Base-by-base conservation (phyloP, 2,113 vertebrate genomes). In the Brachionichthys hirsutus region DNA sequence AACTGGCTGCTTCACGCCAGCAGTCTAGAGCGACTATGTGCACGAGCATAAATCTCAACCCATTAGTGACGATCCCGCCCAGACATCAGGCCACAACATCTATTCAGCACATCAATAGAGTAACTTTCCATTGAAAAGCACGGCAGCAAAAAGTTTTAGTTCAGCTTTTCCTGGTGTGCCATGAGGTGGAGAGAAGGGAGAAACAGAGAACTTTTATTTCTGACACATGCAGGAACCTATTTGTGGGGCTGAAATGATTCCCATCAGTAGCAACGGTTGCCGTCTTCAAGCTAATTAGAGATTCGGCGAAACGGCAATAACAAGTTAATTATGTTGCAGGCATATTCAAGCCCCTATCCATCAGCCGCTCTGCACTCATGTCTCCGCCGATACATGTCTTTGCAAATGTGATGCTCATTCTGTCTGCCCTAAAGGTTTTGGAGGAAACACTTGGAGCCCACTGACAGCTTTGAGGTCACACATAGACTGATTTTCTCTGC, bases 271-370 rank as follows among this genome's bases (percentile, higher is more conserved):
- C 64, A 46, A 54, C 18, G 70, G 54, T 60, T 82, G 78, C 69
- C 75, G 70, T 75, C 70, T 75, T 86, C 65, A 75, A 77, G 85
- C 82, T 88, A 81, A 88, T 90, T 89, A 87, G 76, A 76, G 82
- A 80, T 85, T 75, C 67, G 74, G 52, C 77, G 78, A 83, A 84
- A 87, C 72, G 64, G 78, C 81, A 86, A 82, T 85, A 85, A 87
- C 81, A 75, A 84, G 81, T 82, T 86, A 81, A 89, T 90, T 89
- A 86, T 81, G 73, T 75, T 77, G 59, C 67, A 73, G 71, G 69
- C 75, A 84, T 88, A 87, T 87, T 85, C 81, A 84, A 80, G 70
- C 80, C 74, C 67, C 54, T 41, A 59, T 67, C 54, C 50, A 38
- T 67, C 74, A 52, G 30, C 71, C 61, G 64, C 59, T 54, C 68